These are phyloP conservation scores for Zaprionus africanus DNA, from an alignment of 1,140 invertebrate species.

Conservation along the genomic window DNA sequence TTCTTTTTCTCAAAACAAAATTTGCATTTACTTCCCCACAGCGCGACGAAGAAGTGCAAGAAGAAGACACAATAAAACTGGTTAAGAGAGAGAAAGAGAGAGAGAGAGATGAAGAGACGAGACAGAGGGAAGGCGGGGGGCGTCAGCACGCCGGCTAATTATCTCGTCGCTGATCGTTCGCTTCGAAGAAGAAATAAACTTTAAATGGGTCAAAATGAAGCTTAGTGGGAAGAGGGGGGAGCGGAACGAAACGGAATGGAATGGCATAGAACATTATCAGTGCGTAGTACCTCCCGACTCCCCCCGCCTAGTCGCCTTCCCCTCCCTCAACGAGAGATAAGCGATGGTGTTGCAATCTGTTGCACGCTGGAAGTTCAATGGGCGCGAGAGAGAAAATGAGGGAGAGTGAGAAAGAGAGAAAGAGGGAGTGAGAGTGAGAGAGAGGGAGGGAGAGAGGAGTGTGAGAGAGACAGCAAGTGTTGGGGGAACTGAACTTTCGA, in stretches of 20 bases:
- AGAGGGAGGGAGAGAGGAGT: background rate
- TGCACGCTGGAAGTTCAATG: conserved; percentile 35
- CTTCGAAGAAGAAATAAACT: conserved; percentile 25
- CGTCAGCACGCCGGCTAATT: conserved; percentile 23
- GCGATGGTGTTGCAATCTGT: conserved; percentile 37
- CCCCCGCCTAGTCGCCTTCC: too few relatives aligned
- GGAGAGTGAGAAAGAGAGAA: background rate
- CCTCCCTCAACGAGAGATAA: conserved; percentile 20
- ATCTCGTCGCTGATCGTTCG: conserved; percentile 20
- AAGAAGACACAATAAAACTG: conserved; percentile 25
- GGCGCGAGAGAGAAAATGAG: background rate
- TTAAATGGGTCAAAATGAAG: conserved; percentile 46
- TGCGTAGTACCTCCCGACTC: background rate
- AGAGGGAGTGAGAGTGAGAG: background rate
- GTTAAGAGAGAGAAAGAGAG: conserved; percentile 10
- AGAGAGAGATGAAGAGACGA: background rate
- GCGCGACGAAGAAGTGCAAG: conserved; percentile 21
- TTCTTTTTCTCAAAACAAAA: conserved; percentile 40
- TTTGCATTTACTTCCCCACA: conserved; percentile 77
- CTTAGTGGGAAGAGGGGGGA: background rate
- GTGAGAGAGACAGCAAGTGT: background rate
- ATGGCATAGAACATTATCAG: conserved; percentile 18
- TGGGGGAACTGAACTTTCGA: conserved; percentile 53
- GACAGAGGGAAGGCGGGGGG: background rate
- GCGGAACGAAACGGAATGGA: background rate